These are phyloP conservation scores for Hippocampus abdominalis DNA, from an alignment of 2,113 vertebrate genomes.

Conservation along the genomic window DNA sequence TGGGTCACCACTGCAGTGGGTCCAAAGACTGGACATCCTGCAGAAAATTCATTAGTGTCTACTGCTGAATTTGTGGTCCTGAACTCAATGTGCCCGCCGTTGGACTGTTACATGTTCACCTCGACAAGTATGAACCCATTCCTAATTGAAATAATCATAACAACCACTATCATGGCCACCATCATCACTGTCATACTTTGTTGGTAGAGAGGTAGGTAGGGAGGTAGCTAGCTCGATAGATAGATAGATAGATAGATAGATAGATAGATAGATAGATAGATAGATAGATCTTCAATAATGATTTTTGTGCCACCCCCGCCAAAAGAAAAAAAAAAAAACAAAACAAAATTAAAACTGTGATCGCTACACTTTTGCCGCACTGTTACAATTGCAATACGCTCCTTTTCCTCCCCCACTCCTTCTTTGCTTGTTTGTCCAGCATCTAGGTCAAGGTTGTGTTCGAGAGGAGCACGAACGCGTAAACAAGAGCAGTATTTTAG, in stretches of 20 bases:
- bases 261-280: constrained; percentile 6
- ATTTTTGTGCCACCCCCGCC: too few species aligned
- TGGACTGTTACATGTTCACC: too few species aligned
- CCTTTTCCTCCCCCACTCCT: constrained; percentile 1
- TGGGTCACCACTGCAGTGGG: constrained; percentile 4
- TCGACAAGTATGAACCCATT: background rate
- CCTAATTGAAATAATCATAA: background rate
- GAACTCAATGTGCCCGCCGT: background rate
- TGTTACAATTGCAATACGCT: background rate
- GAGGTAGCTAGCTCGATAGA: background rate
- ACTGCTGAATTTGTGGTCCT: background rate
- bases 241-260: constrained; percentile 10
- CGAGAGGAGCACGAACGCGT: background rate
- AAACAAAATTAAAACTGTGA: background rate
- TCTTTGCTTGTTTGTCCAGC: constrained; percentile 21
- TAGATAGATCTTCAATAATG: too few species aligned
- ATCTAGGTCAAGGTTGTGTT: constrained; percentile 53
- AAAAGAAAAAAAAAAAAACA: too few species aligned
- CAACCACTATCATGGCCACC: too few species aligned
- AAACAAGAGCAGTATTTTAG: constrained; percentile 30
- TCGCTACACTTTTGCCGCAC: background rate
- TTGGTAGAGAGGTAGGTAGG: background rate
- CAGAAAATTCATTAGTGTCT: background rate
- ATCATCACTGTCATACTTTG: too few species aligned
- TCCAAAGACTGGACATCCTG: constrained; percentile 14